A percentile compares a stretch with the other conserved stretches of the same genome.
Conservation (phyloP, 2,888 invertebrate genomes). For the Drosophila emarginata region DNA sequence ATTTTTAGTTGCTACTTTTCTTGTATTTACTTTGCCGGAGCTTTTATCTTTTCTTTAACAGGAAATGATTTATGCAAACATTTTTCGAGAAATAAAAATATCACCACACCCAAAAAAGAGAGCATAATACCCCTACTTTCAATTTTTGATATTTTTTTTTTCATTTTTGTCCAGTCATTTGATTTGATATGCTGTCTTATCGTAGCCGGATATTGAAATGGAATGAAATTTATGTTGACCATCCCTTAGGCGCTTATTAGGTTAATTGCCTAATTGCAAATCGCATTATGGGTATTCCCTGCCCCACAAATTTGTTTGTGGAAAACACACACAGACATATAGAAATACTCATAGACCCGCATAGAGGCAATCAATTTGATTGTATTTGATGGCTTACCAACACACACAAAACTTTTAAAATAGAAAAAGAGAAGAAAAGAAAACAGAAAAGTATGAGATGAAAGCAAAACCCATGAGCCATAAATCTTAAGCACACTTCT, state of each 20-base stretch:
- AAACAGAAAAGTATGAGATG: constrained; percentile 6
- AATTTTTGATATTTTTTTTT: constrained; percentile 5
- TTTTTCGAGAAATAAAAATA: constrained; percentile 24
- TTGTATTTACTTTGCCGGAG: constrained; percentile 39
- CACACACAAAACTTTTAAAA: background rate
- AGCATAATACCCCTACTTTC: constrained; percentile 49
- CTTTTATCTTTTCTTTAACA: constrained; percentile 66
- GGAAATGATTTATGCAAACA: constrained; percentile 74
- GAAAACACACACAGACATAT: constrained; percentile 43
- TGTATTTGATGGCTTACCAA: constrained; percentile 65
- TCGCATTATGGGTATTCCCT: background rate
- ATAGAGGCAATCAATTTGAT: constrained; percentile 69
- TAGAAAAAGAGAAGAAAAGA: background rate
- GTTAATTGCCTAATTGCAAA: constrained; percentile 68
- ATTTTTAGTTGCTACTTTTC: constrained; percentile 37
- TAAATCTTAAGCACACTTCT: constrained; percentile 73
- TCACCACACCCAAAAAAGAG: background rate
- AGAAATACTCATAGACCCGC: constrained; percentile 2
- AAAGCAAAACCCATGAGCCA: constrained; percentile 51
- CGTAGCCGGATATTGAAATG: constrained; percentile 63
- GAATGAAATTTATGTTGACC: background rate
- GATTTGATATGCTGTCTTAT: constrained; percentile 68
- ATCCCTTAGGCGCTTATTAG: constrained; percentile 17
- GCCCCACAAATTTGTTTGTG: constrained; percentile 26
- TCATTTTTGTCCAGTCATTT: constrained; percentile 64